Conservation (phyloP, 2,888 invertebrate species). For the Xanthorhoe spadicearia region DNA sequence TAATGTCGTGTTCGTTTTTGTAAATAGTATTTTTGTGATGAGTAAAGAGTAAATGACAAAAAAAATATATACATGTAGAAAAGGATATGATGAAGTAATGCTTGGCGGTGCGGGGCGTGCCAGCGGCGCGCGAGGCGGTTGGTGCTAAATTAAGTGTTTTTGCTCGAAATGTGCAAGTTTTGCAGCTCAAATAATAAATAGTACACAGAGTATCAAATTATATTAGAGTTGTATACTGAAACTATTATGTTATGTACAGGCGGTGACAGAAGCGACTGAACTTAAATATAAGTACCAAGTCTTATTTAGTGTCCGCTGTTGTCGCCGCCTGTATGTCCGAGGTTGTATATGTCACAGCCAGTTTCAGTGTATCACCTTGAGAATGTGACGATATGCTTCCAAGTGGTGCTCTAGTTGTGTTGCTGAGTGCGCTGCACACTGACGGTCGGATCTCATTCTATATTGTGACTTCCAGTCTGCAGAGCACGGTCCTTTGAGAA, state of each 20-base stretch:
- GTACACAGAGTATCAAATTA: constrained; percentile 39
- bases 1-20: constrained; percentile 72
- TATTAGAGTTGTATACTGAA: constrained; percentile 33
- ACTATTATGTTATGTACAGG: constrained; percentile 34
- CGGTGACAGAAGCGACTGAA: constrained; percentile 27
- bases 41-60: constrained; percentile 79
- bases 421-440: constrained; percentile 21
- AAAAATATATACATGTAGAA: constrained; percentile 61
- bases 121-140: constrained; percentile 44
- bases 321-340: constrained; percentile 32
- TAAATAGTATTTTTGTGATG: constrained; percentile 78
- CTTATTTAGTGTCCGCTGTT: constrained; percentile 19
- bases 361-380: constrained; percentile 36
- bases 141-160: constrained; percentile 45
- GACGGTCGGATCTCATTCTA: constrained; percentile 32
- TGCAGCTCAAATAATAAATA: constrained; percentile 47
- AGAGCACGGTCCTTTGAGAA: constrained; percentile 12
- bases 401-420: constrained; percentile 23
- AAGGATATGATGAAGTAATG: constrained; percentile 43
- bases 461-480: constrained; percentile 19
- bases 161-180: constrained; percentile 45
- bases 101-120: constrained; percentile 47
- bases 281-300: constrained; percentile 27
- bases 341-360: constrained; percentile 20
- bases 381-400: constrained; percentile 28